A percentile compares a stretch with the other conserved stretches of the same genome.
These are phyloP conservation scores for Netelia virgata DNA, from an alignment of 2,888 invertebrate genomes.

Conservation along the genomic window DNA sequence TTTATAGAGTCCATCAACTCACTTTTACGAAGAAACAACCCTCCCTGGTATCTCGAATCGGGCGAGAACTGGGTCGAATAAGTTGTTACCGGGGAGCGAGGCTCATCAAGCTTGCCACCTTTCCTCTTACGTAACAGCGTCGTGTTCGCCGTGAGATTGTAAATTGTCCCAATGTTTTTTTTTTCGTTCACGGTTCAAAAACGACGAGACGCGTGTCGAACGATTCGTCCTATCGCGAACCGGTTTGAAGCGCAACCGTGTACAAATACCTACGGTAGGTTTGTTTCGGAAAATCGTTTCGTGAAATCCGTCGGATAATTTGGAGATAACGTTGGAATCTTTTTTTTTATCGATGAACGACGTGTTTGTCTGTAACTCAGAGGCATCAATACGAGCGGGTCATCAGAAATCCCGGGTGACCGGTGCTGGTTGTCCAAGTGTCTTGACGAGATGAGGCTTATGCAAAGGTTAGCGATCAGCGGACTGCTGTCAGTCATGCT, in stretches of 20 bases:
- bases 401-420: slow-evolving; percentile 75
- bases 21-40: slow-evolving; percentile 21
- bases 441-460: slow-evolving; percentile 80
- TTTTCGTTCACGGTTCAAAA: too few species aligned
- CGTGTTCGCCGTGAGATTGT: too few species aligned
- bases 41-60: background rate
- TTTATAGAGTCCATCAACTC: background rate
- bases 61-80: slow-evolving; percentile 33
- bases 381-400: slow-evolving; percentile 77
- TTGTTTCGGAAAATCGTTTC: too few species aligned
- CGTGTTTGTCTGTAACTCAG: slow-evolving; percentile 47
- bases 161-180: too few species aligned
- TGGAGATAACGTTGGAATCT: too few species aligned
- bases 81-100: slow-evolving; percentile 11
- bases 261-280: too few species aligned
- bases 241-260: too few species aligned
- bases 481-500: slow-evolving; percentile 82
- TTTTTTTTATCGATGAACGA: background rate
- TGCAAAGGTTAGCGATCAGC: slow-evolving; percentile 83
- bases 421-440: slow-evolving; percentile 75
- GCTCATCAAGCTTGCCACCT: background rate
- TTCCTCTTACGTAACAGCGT: background rate
- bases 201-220: too few species aligned
- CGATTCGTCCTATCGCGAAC: too few species aligned
- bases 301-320: too few species aligned